These are phyloP conservation scores for Apotomis betuletana DNA, from an alignment of 2,888 invertebrate genomes.

Conservation along the genomic window DNA sequence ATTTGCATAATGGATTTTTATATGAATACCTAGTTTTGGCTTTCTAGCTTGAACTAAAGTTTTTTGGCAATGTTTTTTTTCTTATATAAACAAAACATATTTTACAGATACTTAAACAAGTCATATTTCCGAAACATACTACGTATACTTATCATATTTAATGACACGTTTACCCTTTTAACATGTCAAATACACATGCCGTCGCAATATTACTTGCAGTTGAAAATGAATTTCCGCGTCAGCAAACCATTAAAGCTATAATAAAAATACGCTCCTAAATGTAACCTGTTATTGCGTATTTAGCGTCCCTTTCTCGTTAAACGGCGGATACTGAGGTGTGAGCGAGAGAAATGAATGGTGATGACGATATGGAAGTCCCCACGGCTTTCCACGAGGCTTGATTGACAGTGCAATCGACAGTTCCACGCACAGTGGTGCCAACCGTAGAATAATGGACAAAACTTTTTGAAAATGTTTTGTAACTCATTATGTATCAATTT, in stretches of 20 bases:
- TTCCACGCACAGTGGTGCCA: slow-evolving; percentile 31
- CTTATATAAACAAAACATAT: background rate
- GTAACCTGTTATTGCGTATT: slow-evolving; percentile 50
- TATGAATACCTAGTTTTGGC: background rate
- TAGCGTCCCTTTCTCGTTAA: slow-evolving; percentile 51
- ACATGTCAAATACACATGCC: slow-evolving; percentile 56
- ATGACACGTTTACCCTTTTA: slow-evolving; percentile 48
- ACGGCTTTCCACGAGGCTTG: slow-evolving; percentile 60
- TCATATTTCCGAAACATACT: background rate
- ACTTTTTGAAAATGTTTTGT: background rate
- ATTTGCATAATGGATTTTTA: too few relatives aligned
- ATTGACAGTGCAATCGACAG: slow-evolving; percentile 73
- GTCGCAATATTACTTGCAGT: slow-evolving; percentile 65
- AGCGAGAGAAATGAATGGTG: slow-evolving; percentile 52
- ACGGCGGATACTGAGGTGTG: slow-evolving; percentile 44
- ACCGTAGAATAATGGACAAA: background rate
- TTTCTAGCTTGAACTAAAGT: background rate
- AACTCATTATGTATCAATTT: too few relatives aligned
- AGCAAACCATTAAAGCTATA: slow-evolving; percentile 68
- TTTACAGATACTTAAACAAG: background rate
- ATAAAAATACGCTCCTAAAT: slow-evolving; percentile 73
- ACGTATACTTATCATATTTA: slow-evolving; percentile 21
- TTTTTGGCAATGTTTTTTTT: background rate
- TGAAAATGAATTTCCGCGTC: slow-evolving; percentile 69
- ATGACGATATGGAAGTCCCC: slow-evolving; percentile 59